Evolutionary conservation across 2,113 vertebrate species (phyloP), one percentile per base, ranked within the genome.

Genomic region (Pseudolaguvia tuberculata): DNA sequence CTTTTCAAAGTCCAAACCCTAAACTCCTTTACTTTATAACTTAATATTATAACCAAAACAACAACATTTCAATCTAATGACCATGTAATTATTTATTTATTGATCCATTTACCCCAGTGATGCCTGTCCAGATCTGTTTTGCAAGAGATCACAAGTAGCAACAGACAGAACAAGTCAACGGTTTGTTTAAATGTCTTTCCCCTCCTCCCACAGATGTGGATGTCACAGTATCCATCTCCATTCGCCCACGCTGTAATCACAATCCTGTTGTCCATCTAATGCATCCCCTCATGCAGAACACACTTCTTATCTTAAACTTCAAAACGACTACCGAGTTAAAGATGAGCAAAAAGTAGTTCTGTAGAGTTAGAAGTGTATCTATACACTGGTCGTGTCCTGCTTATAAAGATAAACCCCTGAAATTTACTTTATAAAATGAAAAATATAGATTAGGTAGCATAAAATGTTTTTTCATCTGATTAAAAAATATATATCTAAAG

Each of bases 151-250:
- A 18, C 45, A 67, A 48, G 47, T 29, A 66, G 45, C 42, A 66
- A 66, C 45, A 67, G 23, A 67, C 63, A 67, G 63, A 29, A 67
- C 63, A 50, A 67, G 63, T 67, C 27, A 18, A 67, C 15, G 23
- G 45, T 15, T 67, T 67, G 45, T 29, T 67, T 20, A 29, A 50
- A 27, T 5, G 4, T 50, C 63, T 67, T 23, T 50, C 63, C 63
- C 63, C 23, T 67, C 63, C 63, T 67, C 45, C 23, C 15, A 50
- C 2, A 45, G 45, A 18, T 20, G 17, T 29, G 45, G 15, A 50
- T 50, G 45, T 67, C 63, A 67, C 63, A 29, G 63, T 20, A 67
- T 67, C 63, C 47, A 50, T 50, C 63, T 67, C 63, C 63, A 50
- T 67, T 67, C 23, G 14, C 48, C 23, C 63, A 48, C 15, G 45